These are phyloP conservation scores for Pteria penguin DNA, from an alignment of 2,888 invertebrate species.

Conservation along the genomic window DNA sequence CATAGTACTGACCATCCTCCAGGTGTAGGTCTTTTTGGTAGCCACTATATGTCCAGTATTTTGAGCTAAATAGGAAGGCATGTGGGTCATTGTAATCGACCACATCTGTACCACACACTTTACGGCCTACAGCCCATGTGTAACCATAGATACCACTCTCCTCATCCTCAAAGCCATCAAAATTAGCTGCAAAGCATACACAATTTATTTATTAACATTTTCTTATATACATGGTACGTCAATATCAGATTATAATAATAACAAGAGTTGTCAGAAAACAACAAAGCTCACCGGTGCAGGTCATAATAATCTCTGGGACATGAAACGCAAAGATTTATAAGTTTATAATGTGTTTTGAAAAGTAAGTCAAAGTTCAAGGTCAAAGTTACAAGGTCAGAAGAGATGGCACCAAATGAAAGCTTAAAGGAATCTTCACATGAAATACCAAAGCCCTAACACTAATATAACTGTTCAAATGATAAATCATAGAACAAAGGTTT, in stretches of 20 bases:
- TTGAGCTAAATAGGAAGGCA: slow-evolving; percentile 52
- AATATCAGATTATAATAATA: neutral
- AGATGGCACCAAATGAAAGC: no score
- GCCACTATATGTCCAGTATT: slow-evolving; percentile 67
- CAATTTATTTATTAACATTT: neutral
- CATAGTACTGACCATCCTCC: slow-evolving; percentile 64
- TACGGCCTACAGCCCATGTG: slow-evolving; percentile 65
- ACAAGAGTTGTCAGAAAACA: no score
- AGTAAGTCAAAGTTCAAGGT: no score
- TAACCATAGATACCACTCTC: slow-evolving; percentile 67
- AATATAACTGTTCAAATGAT: no score
- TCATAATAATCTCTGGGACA: no score
- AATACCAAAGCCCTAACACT: no score
- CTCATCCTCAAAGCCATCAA: slow-evolving; percentile 68
- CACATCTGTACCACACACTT: slow-evolving; percentile 59
- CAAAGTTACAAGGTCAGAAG: no score
- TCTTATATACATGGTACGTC: neutral
- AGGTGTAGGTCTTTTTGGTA: slow-evolving; percentile 59
- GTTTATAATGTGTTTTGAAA: no score
- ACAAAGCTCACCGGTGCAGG: no score
- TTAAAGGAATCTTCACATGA: no score
- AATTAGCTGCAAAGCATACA: slow-evolving; percentile 57
- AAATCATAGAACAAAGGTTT: no score
- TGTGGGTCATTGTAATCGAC: slow-evolving; percentile 60
- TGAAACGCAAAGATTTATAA: no score